phyloP scores from a whole-genome alignment of 2,888 invertebrate genomes.

The Dione juno region DNA sequence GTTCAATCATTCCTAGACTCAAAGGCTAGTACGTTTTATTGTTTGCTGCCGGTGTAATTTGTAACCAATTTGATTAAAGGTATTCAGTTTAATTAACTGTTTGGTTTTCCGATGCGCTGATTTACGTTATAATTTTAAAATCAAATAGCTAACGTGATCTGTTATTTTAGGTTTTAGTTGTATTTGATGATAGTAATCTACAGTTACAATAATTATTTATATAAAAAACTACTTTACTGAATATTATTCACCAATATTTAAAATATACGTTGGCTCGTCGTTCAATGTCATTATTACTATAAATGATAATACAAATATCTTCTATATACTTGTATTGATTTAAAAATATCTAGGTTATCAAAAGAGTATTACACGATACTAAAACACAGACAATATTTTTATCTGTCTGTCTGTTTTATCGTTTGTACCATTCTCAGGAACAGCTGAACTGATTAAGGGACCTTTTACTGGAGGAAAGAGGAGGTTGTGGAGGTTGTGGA shows the following conservation, averaged over 20 bases:
- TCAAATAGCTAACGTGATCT: constrained; percentile 37
- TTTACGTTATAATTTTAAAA: constrained; percentile 42
- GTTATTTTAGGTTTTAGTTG: constrained; percentile 38
- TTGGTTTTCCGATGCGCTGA: constrained; percentile 39
- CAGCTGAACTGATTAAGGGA: too few species aligned
- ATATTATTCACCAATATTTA: neutral
- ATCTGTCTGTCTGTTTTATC: too few species aligned
- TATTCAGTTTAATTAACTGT: constrained; percentile 49
- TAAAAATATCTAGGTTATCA: too few species aligned
- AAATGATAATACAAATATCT: too few species aligned
- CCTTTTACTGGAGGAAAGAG: too few species aligned
- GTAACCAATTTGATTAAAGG: constrained; percentile 51
- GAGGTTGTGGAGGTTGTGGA: too few species aligned
- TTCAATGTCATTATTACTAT: too few species aligned
- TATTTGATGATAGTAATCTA: constrained; percentile 8
- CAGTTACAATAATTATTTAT: neutral
- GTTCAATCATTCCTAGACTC: constrained; percentile 70
- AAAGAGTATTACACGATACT: too few species aligned
- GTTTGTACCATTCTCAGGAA: too few species aligned
- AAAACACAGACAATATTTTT: too few species aligned
- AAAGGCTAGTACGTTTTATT: constrained; percentile 69
- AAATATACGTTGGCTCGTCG: neutral
- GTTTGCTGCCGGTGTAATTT: constrained; percentile 59
- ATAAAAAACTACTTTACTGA: neutral
- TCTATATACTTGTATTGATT: too few species aligned